Percentiles rank a stretch among this genome's conserved stretches.
Evolutionary conservation across 2,797 vertebrate genomes (phyloP).

Genomic region (Otus scops): DNA sequence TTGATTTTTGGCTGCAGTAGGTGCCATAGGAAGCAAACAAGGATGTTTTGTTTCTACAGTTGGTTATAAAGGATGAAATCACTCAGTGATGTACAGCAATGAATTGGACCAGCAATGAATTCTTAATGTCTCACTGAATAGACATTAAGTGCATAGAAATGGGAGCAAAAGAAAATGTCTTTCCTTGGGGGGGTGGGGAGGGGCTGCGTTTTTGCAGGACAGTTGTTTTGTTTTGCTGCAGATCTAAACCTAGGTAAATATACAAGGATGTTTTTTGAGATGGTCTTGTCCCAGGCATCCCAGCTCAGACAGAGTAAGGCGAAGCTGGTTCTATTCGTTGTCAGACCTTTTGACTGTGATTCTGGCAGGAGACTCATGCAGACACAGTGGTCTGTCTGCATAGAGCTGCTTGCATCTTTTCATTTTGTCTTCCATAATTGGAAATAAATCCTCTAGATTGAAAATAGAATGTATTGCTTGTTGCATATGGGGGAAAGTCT

Average conservation of each 20-base stretch:
- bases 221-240: not conserved
- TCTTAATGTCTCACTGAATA: not conserved
- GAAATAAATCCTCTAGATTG: slow-evolving; percentile 40
- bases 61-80: not conserved
- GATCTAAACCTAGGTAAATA: not conserved
- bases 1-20: slow-evolving; percentile 22
- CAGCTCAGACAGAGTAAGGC: not conserved
- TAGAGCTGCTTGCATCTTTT: not conserved
- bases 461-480: slow-evolving; percentile 4
- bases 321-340: not conserved
- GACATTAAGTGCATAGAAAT: not conserved
- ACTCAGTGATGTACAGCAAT: not conserved
- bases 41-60: not conserved
- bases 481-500: not conserved
- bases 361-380: not conserved
- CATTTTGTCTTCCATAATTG: slow-evolving; percentile 40
- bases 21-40: not conserved
- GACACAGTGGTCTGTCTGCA: not conserved
- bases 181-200: not conserved
- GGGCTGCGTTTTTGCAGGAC: not conserved
- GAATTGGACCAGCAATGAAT: not conserved
- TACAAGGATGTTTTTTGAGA: not conserved
- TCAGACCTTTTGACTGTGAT: not conserved
- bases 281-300: not conserved
- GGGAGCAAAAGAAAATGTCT: not conserved